A percentile compares a stretch with the other conserved stretches of the same genome.
Conservation (phyloP, 2,888 invertebrate species). For the Leptinotarsa tumamoca region DNA sequence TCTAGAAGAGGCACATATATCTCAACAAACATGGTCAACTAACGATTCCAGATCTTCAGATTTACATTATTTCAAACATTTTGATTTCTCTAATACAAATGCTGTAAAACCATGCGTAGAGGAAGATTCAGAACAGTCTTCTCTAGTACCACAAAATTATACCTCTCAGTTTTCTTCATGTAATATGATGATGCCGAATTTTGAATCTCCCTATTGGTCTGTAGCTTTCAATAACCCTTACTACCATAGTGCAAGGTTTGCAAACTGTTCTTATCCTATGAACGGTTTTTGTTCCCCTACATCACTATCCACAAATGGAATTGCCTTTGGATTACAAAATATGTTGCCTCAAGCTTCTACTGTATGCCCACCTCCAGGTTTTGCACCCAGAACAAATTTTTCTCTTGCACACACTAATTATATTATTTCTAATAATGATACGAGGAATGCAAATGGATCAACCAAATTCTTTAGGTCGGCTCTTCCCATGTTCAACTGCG, state of each 20-base stretch:
- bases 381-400: conserved; percentile 18
- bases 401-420: conserved; percentile 1
- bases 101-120: background rate
- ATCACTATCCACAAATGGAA: background rate
- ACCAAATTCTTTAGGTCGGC: background rate
- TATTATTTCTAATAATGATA: background rate
- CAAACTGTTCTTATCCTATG: conserved; percentile 16
- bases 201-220: conserved; percentile 8
- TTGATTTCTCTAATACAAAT: background rate
- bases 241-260: conserved; percentile 22
- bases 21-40: conserved; percentile 23
- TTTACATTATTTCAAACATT: too few species aligned
- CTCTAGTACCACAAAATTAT: background rate
- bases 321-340: conserved; percentile 14
- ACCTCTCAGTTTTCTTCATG: background rate
- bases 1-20: conserved; percentile 10
- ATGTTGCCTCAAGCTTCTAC: background rate
- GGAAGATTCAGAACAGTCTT: background rate
- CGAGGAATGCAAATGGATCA: background rate
- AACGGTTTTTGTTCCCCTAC: background rate
- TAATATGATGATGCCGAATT: conserved; percentile 3
- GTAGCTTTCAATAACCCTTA: conserved; percentile 27
- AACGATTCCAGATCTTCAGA: background rate
- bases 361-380: conserved; percentile 29
- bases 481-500: conserved; percentile 6